Evolutionary conservation across 2,888 invertebrate species (phyloP), one percentile per base, ranked within the genome.

Genomic region (Molorchus minor): DNA sequence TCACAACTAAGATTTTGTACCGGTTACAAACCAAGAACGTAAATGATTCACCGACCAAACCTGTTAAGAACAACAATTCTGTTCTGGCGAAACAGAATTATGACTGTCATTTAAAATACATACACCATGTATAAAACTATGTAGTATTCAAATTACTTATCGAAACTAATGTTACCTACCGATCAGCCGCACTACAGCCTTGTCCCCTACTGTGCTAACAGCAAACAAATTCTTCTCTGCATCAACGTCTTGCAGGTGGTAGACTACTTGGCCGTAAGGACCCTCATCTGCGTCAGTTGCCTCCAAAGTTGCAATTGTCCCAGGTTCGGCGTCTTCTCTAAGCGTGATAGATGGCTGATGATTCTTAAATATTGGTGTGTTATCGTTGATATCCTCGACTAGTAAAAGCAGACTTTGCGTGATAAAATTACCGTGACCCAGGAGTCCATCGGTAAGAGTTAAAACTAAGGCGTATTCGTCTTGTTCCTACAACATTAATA

Each of bases 371-470:
- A 92, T 86, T 21, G 96, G 96, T 74, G 88, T 90, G 83, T 95
- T 95, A 83, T 95, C 95, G 77, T 95, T 95, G 41, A 94, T 90
- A 78, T 96, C 96, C 82, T 95, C 95, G 41, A 96, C 94, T 71
- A 95, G 84, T 49, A 95, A 82, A 66, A 95, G 83, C 71, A 96
- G 87, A 77, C 94, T 94, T 82, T 95, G 95, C 0, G 94, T 94
- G 70, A 95, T 91, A 80, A 88, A 93, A 80, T 93, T 93, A 57
- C 92, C 93, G 66, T 92, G 91, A 17, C 92, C 93, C 66, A 94
- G 86, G 75, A 90, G 88, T 64, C 93, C 93, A 80, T 96, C 96
- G 3, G 93, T 94, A 72, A 96, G 82, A 1, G 95, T 96, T 73
- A 96, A 83, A 68, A 96, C 92, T 75, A 96, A 84, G 59, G 91